Evolutionary conservation across 2,797 vertebrate genomes (phyloP), one percentile per base, ranked within the genome.

Genomic region (Acanthurus lineatus): DNA sequence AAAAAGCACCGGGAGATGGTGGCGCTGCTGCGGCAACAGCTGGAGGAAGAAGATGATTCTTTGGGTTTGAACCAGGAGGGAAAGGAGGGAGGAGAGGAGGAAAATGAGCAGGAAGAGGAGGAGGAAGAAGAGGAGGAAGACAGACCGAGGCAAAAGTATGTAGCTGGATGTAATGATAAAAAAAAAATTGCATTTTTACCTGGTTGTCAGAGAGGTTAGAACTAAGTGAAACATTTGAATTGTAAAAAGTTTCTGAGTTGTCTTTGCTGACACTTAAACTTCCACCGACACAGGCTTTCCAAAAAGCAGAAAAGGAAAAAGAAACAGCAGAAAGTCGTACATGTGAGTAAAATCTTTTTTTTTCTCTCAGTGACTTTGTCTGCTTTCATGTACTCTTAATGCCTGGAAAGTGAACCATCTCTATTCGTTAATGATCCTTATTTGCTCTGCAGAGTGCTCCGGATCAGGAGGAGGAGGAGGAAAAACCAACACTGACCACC

Each of bases 1-100:
- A 99, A 98, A 92, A 99, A 97, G 84, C 98, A 99, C 84, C 93
- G 96, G 69, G 98, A 99, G 89, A 96, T 97, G 96, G 96, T 99
- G 35, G 94, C 92, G 3, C 91, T 99, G 68, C 94, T 99, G 75
- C 94, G 96, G 81, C 97, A 97, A 76, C 97, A 99, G 58, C 89
- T 99, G 76, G 93, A 97, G 81, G 94, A 96, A 11, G 97, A 99
- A 59, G 98, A 99, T 0, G 91, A 90, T 9, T 87, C 79, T 0
- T 78, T 95, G 6, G 89, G 78, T 83, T 71, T 90, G 49, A 91
- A 89, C 35, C 70, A 73, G 40, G 92, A 94, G n/a, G 90, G 93
- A 63, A 88, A 85, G 51, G 82, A 81, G 6, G 82, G 70, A 57
- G 77, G 80, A 62, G 85, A 87, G 5, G 81, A 92, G 28, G 89